These are phyloP conservation scores for Cladorhizidae sp. DNA, from an alignment of 37 sponge, comb jelly and placozoan genomes.

Conservation along the genomic window DNA sequence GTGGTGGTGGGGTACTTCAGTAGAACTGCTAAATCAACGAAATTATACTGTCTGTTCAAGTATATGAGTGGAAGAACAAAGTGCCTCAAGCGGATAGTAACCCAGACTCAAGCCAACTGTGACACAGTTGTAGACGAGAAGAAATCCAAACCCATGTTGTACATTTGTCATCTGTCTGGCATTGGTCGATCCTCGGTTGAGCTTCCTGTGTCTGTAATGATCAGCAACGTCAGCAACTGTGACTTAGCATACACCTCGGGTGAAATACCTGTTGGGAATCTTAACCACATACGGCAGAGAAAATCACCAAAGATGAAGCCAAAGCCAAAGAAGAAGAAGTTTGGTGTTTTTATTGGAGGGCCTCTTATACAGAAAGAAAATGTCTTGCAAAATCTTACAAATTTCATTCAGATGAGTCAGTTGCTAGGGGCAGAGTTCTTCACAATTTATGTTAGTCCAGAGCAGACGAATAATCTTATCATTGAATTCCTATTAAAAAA, in stretches of 20 bases:
- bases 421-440: slow-evolving; percentile 27
- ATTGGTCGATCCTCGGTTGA: neutral
- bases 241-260: neutral
- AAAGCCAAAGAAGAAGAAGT: slow-evolving; percentile 6
- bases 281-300: neutral
- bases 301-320: too few species aligned
- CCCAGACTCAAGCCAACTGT: neutral
- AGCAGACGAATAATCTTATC: neutral
- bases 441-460: slow-evolving; percentile 10
- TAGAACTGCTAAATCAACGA: neutral
- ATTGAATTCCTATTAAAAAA: neutral
- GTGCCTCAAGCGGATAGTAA: neutral
- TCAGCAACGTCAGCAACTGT: neutral
- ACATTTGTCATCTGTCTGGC: neutral
- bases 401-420: slow-evolving; percentile 34
- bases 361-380: neutral
- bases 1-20: slow-evolving; percentile 24
- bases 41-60: slow-evolving; percentile 2
- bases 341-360: slow-evolving; percentile 31
- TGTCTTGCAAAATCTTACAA: neutral
- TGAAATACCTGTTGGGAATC: slow-evolving; percentile 12
- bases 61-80: neutral
- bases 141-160: neutral
- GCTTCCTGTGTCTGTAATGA: neutral
- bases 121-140: too few species aligned